Evolutionary conservation across 37 sponge, comb jelly and placozoan genomes (phyloP), one percentile per base, ranked within the genome.

Genomic region (Mnemiopsis leidyi): DNA sequence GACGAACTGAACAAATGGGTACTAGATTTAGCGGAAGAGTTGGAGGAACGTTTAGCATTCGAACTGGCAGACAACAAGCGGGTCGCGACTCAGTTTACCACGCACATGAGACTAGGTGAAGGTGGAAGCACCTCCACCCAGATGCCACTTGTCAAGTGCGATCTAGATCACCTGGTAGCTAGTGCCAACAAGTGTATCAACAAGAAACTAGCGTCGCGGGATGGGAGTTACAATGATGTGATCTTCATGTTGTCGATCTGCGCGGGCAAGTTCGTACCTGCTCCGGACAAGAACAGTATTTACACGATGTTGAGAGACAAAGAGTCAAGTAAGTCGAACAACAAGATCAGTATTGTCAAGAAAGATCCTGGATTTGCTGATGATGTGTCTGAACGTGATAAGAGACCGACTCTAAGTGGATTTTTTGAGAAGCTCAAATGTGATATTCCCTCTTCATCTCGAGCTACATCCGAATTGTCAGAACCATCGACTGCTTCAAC

Each of bases 1-100:
- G 25, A 3, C 23, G 90, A 85, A 20, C 24, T 85, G 90, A 33
- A 85, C 26, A 85, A 85, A 39, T 85, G 90, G 90, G 40, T 85
- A 23, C 1, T n/a, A n/a, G 90, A 40, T 37, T 28, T 85, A 21
- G 33, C 90, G 1, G 40, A 38, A 2, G 90, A 85, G 26, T 37
- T 85, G 48, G 90, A 85, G n/a, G 90, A 85, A 33, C 39, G 90
- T 35, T 21, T 85, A 21, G 32, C 90, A 9, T 85, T 85, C 39
- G 90, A 85, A 28, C 2, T 85, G 29, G 25, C 36, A 36, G 90
- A 85, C 23, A 85, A 85, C 90, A 85, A 85, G 61, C 7, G 90
- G 1, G 25, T 85, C 2, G 36, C 90, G 0, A 85, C 90, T 26
- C 90, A 85, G 90, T 85, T 85, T 29, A n/a, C 90, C 29, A 40